Conservation (phyloP, 2,797 vertebrate species). For the Ceyx erithaca region DNA sequence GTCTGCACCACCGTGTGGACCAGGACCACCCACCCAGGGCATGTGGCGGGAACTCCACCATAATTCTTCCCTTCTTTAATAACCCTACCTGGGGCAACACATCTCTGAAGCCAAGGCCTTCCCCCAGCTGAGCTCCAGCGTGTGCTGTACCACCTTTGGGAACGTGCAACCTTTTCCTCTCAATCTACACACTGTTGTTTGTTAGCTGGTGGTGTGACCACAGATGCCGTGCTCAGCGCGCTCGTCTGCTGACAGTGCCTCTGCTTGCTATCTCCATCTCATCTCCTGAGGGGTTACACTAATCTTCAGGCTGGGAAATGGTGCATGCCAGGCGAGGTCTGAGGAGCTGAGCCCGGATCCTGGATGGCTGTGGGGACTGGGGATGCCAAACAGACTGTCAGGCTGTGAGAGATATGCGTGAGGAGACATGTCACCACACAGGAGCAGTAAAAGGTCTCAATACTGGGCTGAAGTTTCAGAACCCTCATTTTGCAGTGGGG, state of each 20-base stretch:
- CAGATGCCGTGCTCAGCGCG: background rate
- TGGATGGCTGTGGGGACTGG: background rate
- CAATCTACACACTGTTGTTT: background rate
- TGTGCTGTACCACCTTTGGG: background rate
- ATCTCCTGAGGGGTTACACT: background rate
- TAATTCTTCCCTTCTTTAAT: background rate
- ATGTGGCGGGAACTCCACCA: accelerated
- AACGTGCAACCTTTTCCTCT: background rate
- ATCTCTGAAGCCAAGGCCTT: background rate
- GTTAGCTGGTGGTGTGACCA: background rate
- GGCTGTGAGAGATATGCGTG: accelerated
- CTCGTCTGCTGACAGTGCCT: background rate
- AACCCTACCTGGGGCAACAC: background rate
- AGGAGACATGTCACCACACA: background rate
- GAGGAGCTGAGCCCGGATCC: background rate
- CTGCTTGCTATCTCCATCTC: background rate
- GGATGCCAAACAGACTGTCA: background rate
- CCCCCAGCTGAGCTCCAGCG: background rate
- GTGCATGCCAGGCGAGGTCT: background rate
- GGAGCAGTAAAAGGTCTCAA: background rate
- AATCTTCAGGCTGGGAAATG: background rate
- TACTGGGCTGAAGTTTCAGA: background rate
- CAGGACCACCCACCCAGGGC: too few species aligned
- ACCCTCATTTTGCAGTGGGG: background rate
- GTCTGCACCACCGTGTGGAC: accelerated